Evolutionary conservation across 2,797 vertebrate species (phyloP).

Genomic region (Coranthus polyacanthus): DNA sequence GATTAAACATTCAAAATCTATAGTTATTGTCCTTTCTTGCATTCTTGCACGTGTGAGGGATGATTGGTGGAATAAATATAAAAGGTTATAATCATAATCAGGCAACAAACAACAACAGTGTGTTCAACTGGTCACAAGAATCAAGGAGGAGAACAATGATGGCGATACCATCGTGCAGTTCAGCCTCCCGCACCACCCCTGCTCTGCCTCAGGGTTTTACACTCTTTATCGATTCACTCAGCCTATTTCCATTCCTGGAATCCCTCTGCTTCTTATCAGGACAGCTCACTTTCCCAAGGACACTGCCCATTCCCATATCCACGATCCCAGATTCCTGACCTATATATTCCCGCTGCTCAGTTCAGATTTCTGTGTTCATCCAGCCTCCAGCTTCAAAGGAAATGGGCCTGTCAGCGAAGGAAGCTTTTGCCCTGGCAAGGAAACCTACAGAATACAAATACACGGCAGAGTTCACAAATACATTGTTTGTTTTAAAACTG

Average conservation of each 20-base stretch:
- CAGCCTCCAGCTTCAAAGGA: constrained; percentile 68
- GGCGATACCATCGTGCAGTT: constrained; percentile 54
- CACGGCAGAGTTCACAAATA: constrained; percentile 4
- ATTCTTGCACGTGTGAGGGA: constrained; percentile 3
- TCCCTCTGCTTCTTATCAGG: constrained; percentile 62
- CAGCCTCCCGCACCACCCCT: constrained; percentile 32
- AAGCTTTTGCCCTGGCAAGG: constrained; percentile 25
- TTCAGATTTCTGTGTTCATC: constrained; percentile 54
- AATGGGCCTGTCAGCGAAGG: constrained; percentile 45
- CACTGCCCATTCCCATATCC: constrained; percentile 55
- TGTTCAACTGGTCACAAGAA: constrained; percentile 40
- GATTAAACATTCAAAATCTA: constrained; percentile 13
- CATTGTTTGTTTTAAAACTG: constrained; percentile 18
- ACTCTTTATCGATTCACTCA: constrained; percentile 68
- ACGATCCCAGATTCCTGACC: constrained; percentile 57
- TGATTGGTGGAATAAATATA: constrained; percentile 20
- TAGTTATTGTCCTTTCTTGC: constrained; percentile 5
- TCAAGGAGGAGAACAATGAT: constrained; percentile 47
- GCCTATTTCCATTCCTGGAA: constrained; percentile 71
- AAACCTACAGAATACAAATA: constrained; percentile 57
- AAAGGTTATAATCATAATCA: constrained; percentile 2
- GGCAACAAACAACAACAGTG: background rate
- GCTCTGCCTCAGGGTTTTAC: constrained; percentile 54
- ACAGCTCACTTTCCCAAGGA: constrained; percentile 70
- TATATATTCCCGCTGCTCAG: constrained; percentile 65